Evolutionary conservation across 2,797 vertebrate species (phyloP), one percentile per base, ranked within the genome.

Genomic region (Aplochiton taeniatus): DNA sequence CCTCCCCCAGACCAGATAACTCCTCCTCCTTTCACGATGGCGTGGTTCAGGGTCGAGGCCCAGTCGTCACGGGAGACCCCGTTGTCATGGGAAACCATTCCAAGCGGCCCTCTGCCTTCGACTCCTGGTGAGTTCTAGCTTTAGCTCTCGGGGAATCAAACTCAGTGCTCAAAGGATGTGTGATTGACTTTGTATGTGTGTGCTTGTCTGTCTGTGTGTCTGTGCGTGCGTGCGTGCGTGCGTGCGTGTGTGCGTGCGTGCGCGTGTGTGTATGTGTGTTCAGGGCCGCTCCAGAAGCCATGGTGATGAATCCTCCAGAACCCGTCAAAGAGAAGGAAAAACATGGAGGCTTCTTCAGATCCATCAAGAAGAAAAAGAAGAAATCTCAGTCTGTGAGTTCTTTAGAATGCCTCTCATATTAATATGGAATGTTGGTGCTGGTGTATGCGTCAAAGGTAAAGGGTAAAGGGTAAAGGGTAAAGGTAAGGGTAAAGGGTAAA

Each of bases 341-440:
- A 81, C 96, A 98, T 92, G 31, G 31, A 31, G 95, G 97, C 66
- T 99, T 99, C 94, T 98, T 99, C 91, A 95, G 94, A 91, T 93
- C 95, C 88, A 98, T 99, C 87, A 99, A 99, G 91, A 99, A 99
- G 95, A 99, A 99, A 88, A 99, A 98, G 93, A 99, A 99, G 93
- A 99, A 99, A 91, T 92, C 96, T 74, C 96, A 97, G 91, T 94
- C 94, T 75, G 97, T 99, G 94, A 96, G 96, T 91, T 66, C 3
- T 51, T 31, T 31, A 31, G 31, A 31, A 31, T 31, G 31, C 3
- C 31, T 4, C 11, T 18, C 20, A 11, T 4, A 54, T 16, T 10
- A 54, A 11, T 53, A n/a, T 7, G n/a, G n/a, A 53, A 53, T 31
- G 31, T 6, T 31, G 31, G 31, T 31, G 31, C 31, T 31, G n/a